Base-by-base conservation (phyloP, 2,888 invertebrate genomes). In the Aricia artaxerxes region DNA sequence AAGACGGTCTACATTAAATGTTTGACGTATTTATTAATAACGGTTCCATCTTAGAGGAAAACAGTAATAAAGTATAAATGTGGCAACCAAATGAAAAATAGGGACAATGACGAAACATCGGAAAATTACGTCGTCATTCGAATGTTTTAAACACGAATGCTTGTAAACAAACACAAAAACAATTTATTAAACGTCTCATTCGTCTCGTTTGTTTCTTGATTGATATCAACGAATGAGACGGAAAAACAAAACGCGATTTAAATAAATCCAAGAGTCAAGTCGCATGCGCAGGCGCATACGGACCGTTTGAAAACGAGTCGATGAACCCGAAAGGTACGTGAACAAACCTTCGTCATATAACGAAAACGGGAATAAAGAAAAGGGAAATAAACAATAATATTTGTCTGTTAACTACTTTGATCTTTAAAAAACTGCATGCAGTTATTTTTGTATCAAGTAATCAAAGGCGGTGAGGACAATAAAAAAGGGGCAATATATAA, bases 1-100 rank as follows among this genome's bases (percentile, higher is more conserved):
- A 69, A 69, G 69, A 35, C 69, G 35, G 13, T 38, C 64, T 31
- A 69, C 69, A 69, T 69, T 38, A 69, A 69, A 69, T 69, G 35
- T 69, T 38, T 69, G 69, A 69, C 35, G 69, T 69, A 69, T 69
- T 69, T 69, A 69, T 69, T 69, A 69, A 38, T 38, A 69, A 69
- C 16, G 16, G 69, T 69, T 13, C 31, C 35, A 4, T 69, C 35
- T 38, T 38, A 38, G 35, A 69, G 35, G 69, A 38, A 38, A 35
- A 11, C 35, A 38, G 69, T 16, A 38, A 69, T 69, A 69, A 38
- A 69, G 1, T 4, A 11, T 31, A 11, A 69, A 69, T 38, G 35
- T 69, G 69, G 35, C 24, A 13, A 35, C 13, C 0, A 69, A 38
- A 69, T 38, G 35, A 69, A 69, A 35, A 35, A 69, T 38, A 69